Percentiles rank a stretch among this genome's conserved stretches.
Conservation (phyloP, 2,888 invertebrate species). For the Drosophila ustulata region DNA sequence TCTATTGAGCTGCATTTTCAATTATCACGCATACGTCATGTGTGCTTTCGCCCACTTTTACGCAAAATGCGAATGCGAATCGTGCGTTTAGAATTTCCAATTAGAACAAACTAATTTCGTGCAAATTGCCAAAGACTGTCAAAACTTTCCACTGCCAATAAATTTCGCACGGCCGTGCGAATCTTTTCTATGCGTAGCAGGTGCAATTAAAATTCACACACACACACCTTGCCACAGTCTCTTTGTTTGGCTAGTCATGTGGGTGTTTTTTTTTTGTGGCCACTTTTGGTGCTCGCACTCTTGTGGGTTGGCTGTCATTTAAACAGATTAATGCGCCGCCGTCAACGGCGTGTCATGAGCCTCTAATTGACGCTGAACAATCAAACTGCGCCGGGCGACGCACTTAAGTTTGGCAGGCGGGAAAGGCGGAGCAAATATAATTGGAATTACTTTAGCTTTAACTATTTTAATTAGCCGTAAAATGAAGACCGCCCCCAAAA, state of each 20-base stretch:
- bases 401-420: slow-evolving; percentile 6
- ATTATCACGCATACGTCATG: slow-evolving; percentile 45
- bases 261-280: slow-evolving; percentile 3
- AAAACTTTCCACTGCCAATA: slow-evolving; percentile 53
- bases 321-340: slow-evolving; percentile 69
- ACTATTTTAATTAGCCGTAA: slow-evolving; percentile 76
- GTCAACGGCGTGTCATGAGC: slow-evolving; percentile 60
- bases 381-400: slow-evolving; percentile 27
- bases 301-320: slow-evolving; percentile 57
- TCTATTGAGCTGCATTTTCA: slow-evolving; percentile 33
- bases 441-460: slow-evolving; percentile 18
- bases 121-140: slow-evolving; percentile 49
- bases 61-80: not conserved
- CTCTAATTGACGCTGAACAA: slow-evolving; percentile 64
- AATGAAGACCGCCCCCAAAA: slow-evolving; percentile 48
- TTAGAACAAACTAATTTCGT: slow-evolving; percentile 71
- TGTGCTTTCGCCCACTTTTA: not conserved
- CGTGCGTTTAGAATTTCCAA: slow-evolving; percentile 67
- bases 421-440: not conserved
- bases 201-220: slow-evolving; percentile 25
- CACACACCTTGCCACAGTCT: not conserved
- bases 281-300: slow-evolving; percentile 12
- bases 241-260: not conserved
- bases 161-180: slow-evolving; percentile 34
- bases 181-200: slow-evolving; percentile 51